A percentile compares a stretch with the other conserved stretches of the same genome.
phyloP scores from a whole-genome alignment of 2,888 invertebrate genomes.

The Dynastes maya region DNA sequence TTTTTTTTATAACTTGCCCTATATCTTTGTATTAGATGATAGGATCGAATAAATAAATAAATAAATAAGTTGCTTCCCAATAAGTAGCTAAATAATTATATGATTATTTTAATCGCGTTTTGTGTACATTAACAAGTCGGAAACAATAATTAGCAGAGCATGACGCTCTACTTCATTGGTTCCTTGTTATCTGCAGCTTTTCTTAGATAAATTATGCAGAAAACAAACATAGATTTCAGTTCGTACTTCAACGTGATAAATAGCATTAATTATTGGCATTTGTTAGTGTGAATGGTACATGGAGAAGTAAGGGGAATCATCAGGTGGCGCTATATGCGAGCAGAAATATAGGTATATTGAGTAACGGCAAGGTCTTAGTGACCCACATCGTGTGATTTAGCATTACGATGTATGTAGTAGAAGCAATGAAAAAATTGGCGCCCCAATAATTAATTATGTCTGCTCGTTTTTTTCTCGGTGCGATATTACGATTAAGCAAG shows the following conservation, averaged over 20 bases:
- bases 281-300: background rate
- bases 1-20: no score
- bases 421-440: constrained; percentile 44
- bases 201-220: constrained; percentile 9
- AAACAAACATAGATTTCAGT: constrained; percentile 25
- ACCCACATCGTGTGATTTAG: constrained; percentile 45
- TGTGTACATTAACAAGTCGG: constrained; percentile 1
- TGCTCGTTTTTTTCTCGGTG: constrained; percentile 15
- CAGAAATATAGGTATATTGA: constrained; percentile 37
- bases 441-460: constrained; percentile 47
- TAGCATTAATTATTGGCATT: constrained; percentile 35
- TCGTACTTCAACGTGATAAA: constrained; percentile 25
- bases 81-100: no score
- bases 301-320: constrained; percentile 27
- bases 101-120: no score
- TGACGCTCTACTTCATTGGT: background rate
- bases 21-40: no score
- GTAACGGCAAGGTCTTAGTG: constrained; percentile 44
- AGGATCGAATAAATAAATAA: no score
- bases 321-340: constrained; percentile 40
- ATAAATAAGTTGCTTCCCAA: no score
- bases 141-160: constrained; percentile 37
- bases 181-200: constrained; percentile 26
- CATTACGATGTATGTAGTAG: constrained; percentile 38
- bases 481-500: constrained; percentile 36